Percentiles rank a stretch among this genome's conserved stretches.
phyloP scores from a whole-genome alignment of 2,113 vertebrate genomes.

The Rhinolophus ferrumequinum region DNA sequence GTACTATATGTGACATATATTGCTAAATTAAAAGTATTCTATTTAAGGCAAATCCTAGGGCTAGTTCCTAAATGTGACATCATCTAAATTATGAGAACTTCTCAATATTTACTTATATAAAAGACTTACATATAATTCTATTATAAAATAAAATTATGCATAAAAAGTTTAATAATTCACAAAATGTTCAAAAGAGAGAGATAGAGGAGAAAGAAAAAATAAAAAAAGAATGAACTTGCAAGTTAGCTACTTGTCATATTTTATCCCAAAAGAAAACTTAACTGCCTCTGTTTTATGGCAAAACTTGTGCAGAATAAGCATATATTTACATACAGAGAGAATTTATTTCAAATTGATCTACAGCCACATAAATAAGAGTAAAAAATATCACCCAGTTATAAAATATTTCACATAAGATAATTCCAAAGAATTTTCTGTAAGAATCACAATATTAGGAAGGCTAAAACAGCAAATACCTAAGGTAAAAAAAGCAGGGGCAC shows the following conservation, averaged over 20 bases:
- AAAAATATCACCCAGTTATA: neutral
- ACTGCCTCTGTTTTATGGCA: neutral
- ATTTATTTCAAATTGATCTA: neutral
- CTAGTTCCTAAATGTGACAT: neutral
- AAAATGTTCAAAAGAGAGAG: neutral
- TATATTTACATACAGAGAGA: neutral
- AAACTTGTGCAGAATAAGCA: conserved; percentile 49
- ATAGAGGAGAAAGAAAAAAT: neutral
- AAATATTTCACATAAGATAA: neutral
- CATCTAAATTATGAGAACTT: neutral
- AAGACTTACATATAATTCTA: neutral
- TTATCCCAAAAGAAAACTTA: conserved; percentile 17
- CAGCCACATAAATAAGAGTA: neutral
- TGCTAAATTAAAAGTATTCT: neutral
- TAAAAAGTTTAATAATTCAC: neutral
- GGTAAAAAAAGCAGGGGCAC: neutral
- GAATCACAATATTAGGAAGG: neutral
- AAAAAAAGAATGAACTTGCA: neutral
- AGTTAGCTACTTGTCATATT: neutral
- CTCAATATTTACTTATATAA: neutral
- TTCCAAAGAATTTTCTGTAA: neutral
- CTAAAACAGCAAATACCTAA: neutral
- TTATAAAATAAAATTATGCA: neutral
- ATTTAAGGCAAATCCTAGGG: neutral
- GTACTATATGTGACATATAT: neutral